Evolutionary conservation across 2,113 vertebrate genomes (phyloP), one percentile per base, ranked within the genome.

Genomic region (Phylloscopus whistleri): DNA sequence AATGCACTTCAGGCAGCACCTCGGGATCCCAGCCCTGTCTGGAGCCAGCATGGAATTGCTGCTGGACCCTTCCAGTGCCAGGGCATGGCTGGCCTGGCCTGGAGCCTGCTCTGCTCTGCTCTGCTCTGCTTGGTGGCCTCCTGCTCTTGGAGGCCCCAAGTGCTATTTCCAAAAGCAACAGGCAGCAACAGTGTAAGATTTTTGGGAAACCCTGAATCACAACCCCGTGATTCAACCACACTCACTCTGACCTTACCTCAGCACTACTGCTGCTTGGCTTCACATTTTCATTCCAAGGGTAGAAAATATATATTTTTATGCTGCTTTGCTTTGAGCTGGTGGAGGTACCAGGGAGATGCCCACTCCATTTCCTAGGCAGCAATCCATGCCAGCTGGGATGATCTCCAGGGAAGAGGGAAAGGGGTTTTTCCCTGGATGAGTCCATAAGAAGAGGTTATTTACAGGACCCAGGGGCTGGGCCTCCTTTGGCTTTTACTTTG

Each of bases 121-220:
- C n/a, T 35, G 58, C 52, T 7, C 39, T 10, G 28, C 30, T 33
- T 28, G 2, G 8, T 24, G 55, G 23, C 60, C 16, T 2, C 0
- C 4, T 53, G 69, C 46, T 41, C 66, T 33, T 17, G 23, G 59
- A 58, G 49, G 30, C 64, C 27, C 56, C 46, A 9, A 24, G 24
- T 7, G 11, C 67, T 49, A 1, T 31, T 93, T 84, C 74, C 52
- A 96, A 58, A 81, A 87, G 90, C 74, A 91, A 66, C 1, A 62
- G 76, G 53, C 84, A 93, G 76, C 46, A 73, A 7, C 70, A 77
- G 59, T 6, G 5, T 4, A 18, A 72, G 58, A 33, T 67, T 66
- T 90, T 93, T 2, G 82, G 90, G 93, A 96, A 94, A 70, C 27
- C 56, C 13, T 93, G 94, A 96, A 74, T 96, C 95, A 95, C 4